These are phyloP conservation scores for Eolophus roseicapilla DNA, from an alignment of 2,113 vertebrate species.

Conservation along the genomic window DNA sequence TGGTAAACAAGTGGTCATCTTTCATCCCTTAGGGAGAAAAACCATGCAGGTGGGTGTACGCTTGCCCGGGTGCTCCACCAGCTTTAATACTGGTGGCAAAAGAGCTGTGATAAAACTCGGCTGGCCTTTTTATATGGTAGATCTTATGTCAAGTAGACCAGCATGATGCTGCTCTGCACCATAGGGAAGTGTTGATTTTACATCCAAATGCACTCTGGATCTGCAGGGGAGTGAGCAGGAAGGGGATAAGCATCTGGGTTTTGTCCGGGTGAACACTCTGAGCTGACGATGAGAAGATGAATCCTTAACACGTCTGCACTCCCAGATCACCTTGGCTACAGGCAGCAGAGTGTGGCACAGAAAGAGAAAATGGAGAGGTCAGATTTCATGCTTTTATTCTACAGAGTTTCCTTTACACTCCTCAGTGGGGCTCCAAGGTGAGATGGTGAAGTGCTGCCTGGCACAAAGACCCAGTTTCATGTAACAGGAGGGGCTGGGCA, in stretches of 20 bases:
- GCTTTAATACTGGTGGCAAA: background rate
- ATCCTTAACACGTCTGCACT: background rate
- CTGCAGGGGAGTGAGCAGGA: background rate
- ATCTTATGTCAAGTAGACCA: background rate
- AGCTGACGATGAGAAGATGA: background rate
- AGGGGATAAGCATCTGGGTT: background rate
- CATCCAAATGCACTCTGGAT: background rate
- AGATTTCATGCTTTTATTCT: background rate
- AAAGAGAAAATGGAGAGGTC: background rate
- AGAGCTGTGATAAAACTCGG: background rate
- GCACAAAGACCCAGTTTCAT: background rate
- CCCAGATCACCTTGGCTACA: background rate
- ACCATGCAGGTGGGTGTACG: rapidly evolving
- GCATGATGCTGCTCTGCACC: background rate
- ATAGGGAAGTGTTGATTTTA: background rate
- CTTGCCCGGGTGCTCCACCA: background rate
- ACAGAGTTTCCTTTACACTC: background rate
- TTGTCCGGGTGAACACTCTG: background rate
- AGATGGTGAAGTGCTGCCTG: background rate
- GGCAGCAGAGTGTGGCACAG: background rate
- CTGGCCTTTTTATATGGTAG: background rate
- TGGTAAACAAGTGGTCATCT: background rate
- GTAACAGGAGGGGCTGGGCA: background rate
- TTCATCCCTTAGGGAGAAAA: background rate
- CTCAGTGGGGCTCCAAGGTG: background rate